These are phyloP conservation scores for Periphyllus acericola DNA, from an alignment of 2,888 invertebrate species.

Conservation along the genomic window DNA sequence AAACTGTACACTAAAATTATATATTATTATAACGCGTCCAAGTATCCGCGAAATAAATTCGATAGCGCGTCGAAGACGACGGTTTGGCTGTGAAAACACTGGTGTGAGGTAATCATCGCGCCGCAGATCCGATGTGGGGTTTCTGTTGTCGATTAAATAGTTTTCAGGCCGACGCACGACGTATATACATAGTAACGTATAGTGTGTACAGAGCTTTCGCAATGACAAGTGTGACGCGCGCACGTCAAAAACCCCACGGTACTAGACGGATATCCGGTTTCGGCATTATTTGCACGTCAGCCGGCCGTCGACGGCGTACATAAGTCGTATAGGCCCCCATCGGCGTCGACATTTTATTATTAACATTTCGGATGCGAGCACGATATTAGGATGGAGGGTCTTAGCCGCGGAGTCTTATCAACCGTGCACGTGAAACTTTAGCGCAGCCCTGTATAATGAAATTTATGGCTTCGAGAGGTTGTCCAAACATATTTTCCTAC, in stretches of 20 bases:
- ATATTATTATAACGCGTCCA: too few species aligned
- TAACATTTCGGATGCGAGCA: too few species aligned
- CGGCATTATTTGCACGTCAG: neutral
- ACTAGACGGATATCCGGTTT: neutral
- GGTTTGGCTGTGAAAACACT: neutral
- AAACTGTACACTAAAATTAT: too few species aligned
- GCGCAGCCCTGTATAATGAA: constrained; percentile 27
- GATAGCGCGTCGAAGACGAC: neutral
- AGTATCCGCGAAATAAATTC: too few species aligned
- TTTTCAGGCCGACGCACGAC: constrained; percentile 13
- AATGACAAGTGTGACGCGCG: neutral
- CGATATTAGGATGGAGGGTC: too few species aligned
- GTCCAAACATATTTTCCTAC: constrained; percentile 56
- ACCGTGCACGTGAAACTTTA: neutral
- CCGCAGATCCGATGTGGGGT: constrained; percentile 17
- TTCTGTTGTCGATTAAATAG: constrained; percentile 28
- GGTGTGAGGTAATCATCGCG: constrained; percentile 8
- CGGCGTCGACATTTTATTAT: too few species aligned
- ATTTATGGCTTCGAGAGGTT: constrained; percentile 54
- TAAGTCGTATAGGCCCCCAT: neutral
- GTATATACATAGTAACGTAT: neutral
- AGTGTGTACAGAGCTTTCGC: constrained; percentile 18
- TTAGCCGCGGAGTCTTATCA: neutral
- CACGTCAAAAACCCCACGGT: neutral
- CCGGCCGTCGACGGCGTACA: too few species aligned